Evolutionary conservation across 1,140 invertebrate genomes (phyloP).

Genomic region (Berghia stephanieae): DNA sequence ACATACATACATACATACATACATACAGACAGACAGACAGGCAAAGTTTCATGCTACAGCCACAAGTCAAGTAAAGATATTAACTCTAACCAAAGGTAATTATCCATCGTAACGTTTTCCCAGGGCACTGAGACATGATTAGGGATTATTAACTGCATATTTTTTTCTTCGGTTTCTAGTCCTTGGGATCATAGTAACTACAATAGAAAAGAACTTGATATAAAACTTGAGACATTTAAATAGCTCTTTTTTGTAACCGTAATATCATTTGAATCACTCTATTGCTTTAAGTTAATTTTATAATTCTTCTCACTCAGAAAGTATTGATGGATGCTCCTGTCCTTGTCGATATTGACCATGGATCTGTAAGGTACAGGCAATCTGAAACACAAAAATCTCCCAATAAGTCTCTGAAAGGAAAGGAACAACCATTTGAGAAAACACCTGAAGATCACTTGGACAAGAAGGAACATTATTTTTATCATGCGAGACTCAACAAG

Average conservation of each 20-base stretch:
- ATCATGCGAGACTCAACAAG: conserved; percentile 53
- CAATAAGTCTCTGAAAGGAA: conserved; percentile 32
- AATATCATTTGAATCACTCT: not conserved
- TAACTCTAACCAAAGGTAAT: too few relatives aligned
- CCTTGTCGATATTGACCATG: conserved; percentile 56
- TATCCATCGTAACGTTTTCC: too few relatives aligned
- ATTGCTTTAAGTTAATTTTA: not conserved
- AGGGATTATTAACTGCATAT: too few relatives aligned
- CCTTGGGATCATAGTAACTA: too few relatives aligned
- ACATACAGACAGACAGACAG: too few relatives aligned
- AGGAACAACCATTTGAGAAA: conserved; percentile 53
- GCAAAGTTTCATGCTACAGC: too few relatives aligned
- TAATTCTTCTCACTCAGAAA: not conserved
- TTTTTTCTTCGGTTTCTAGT: too few relatives aligned
- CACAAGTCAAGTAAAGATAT: too few relatives aligned
- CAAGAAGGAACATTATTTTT: conserved; percentile 59
- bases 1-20: too few relatives aligned
- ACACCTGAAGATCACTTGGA: conserved; percentile 42
- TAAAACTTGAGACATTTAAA: not conserved
- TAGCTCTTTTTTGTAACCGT: not conserved
- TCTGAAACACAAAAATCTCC: conserved; percentile 34
- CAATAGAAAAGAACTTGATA: not conserved
- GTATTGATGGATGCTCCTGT: conserved; percentile 53
- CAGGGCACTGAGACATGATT: too few relatives aligned
- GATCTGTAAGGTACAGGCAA: conserved; percentile 57